Percentiles rank a stretch among this genome's conserved stretches.
Evolutionary conservation across 2,113 vertebrate species (phyloP).

Genomic region (Hepsetus odoe): DNA sequence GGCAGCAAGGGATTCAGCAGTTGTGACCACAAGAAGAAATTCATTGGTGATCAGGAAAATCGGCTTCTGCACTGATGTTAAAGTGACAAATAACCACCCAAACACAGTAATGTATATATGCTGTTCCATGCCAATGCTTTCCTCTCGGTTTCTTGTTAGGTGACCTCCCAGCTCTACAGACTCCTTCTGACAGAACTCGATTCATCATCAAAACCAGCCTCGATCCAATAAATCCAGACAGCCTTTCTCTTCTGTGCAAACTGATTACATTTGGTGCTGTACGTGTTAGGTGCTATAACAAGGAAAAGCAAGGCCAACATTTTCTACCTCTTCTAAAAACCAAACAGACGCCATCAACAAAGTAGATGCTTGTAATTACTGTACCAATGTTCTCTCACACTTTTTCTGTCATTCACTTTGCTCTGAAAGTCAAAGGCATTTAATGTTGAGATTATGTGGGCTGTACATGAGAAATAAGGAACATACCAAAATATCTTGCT

Average conservation of each 20-base stretch:
- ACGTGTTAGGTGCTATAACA: slow-evolving; percentile 24
- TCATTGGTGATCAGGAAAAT: too few relatives aligned
- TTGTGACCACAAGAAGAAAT: too few relatives aligned
- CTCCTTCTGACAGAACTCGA: background rate
- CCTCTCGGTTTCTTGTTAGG: background rate
- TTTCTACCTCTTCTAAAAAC: slow-evolving; percentile 42
- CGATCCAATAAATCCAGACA: background rate
- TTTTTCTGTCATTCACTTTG: background rate
- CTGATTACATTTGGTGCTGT: slow-evolving; percentile 26
- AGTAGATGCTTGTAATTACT: background rate
- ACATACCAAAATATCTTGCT: background rate
- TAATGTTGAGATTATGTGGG: background rate
- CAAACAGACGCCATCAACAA: slow-evolving; percentile 4
- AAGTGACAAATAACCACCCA: too few relatives aligned
- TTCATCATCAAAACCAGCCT: background rate
- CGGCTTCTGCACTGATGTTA: too few relatives aligned
- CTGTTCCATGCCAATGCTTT: background rate
- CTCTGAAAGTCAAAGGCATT: background rate
- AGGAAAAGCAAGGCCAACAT: slow-evolving; percentile 21
- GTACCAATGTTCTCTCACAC: background rate
- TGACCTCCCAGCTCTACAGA: background rate
- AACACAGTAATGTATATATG: too few relatives aligned
- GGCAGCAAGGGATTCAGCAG: too few relatives aligned
- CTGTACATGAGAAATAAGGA: background rate
- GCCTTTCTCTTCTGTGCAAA: background rate